Evolutionary conservation across 2,888 invertebrate species (phyloP).

Genomic region (Cabera pusaria): DNA sequence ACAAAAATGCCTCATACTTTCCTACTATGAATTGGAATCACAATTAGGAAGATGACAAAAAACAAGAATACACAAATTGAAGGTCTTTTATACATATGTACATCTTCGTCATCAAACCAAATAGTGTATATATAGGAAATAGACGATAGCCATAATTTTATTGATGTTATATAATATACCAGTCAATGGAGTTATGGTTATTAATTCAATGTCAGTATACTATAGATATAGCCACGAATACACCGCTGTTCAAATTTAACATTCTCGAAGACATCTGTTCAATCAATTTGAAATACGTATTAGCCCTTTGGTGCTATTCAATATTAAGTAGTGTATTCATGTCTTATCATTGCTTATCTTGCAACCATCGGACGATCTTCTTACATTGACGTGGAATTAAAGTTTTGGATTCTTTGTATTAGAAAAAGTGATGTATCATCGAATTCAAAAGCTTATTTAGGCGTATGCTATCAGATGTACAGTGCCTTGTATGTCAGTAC

Average conservation of each 20-base stretch:
- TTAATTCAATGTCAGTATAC: conserved; percentile 18
- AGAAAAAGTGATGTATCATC: no score
- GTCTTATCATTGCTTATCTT: conserved; percentile 41
- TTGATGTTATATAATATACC: conserved; percentile 4
- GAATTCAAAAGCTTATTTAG: no score
- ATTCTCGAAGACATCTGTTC: conserved; percentile 14
- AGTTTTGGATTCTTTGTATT: background rate
- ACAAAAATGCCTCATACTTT: conserved; percentile 14
- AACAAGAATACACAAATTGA: no score
- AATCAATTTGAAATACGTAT: conserved; percentile 6
- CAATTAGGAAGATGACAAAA: conserved; percentile 23
- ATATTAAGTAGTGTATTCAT: conserved; percentile 34
- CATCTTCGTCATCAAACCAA: conserved; percentile 12
- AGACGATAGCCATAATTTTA: conserved; percentile 13
- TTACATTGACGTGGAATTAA: conserved; percentile 3
- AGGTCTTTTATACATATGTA: no score
- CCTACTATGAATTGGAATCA: conserved; percentile 21
- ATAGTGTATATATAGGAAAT: conserved; percentile 18
- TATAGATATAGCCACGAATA: conserved; percentile 14
- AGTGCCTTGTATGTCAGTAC: no score
- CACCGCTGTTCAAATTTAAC: conserved; percentile 16
- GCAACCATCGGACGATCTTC: conserved; percentile 39
- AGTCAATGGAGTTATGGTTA: conserved; percentile 14
- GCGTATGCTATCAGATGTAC: no score
- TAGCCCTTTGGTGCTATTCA: background rate